Evolutionary conservation across 2,888 invertebrate genomes (phyloP), one percentile per base, ranked within the genome.

Genomic region (Acrocyrtus sp.): DNA sequence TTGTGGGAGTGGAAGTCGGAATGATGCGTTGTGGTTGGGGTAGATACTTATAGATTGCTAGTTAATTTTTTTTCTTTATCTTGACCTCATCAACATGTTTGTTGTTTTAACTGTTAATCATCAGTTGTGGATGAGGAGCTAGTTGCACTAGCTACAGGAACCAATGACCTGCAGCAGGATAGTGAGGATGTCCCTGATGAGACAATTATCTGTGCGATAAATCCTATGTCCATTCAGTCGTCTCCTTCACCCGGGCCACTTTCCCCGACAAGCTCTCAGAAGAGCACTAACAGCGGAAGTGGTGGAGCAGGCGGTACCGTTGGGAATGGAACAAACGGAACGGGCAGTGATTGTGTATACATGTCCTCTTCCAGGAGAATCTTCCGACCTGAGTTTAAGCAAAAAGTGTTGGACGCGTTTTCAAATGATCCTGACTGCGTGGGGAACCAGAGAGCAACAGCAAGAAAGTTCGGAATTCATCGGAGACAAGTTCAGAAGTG

Each of bases 401-500:
- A 94, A 80, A 93, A 93, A 88, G 94, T 95, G 81, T 87, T 94
- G 79, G 93, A 94, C 84, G 94, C 94, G 50, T 95, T 94, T 84
- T 88, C 94, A 79, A 89, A 90, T 82, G 94, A 95, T 84, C 88
- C 90, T 48, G 94, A 94, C 84, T 94, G 94, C 85, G 91, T 93
- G 82, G 94, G 94, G 58, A 95, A 94, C 85, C 94, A 94, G 84
- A 88, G 94, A 61, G 94, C 94, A 2, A 95, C 94, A 19, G 94
- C 94, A 74, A 89, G 94, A 82, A 95, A 95, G 85, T 95, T 94
- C 85, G 92, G 93, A 70, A 94, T 95, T 78, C 94, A 95, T 84
- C 88, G 94, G 69, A 88, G 94, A 72, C 94, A 95, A 85, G 94
- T 95, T 81, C 94, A 95, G 85, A 94, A 95, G 87, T 95, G 94